These are phyloP conservation scores for Formicarius rufipectus DNA, from an alignment of 2,113 vertebrate genomes.

Conservation along the genomic window DNA sequence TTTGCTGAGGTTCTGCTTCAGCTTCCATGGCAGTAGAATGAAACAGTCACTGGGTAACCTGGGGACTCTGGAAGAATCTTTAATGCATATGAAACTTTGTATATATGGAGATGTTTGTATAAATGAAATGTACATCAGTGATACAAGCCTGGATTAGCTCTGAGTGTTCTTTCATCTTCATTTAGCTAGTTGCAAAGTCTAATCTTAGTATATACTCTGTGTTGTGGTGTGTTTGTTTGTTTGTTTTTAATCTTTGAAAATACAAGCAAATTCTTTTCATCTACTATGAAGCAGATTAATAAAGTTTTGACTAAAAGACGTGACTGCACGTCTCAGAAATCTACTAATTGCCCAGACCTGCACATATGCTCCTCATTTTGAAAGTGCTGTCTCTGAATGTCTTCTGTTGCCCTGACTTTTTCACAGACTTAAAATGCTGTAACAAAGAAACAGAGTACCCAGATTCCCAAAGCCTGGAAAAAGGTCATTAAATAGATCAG, in stretches of 20 bases:
- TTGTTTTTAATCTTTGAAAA: neutral
- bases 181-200: neutral
- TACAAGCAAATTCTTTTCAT: neutral
- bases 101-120: neutral
- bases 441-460: neutral
- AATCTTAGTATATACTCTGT: neutral
- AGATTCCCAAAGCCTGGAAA: slow-evolving; percentile 15
- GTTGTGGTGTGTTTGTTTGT: too few species aligned
- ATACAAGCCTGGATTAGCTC: neutral
- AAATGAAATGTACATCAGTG: neutral
- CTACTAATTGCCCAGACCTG: neutral
- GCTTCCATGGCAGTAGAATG: neutral
- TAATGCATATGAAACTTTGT: neutral
- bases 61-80: neutral
- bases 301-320: neutral
- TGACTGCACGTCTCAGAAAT: slow-evolving; percentile 8
- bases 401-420: neutral
- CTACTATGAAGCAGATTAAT: neutral
- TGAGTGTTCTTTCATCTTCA: neutral
- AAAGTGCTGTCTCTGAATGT: neutral
- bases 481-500: slow-evolving; percentile 27
- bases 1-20: neutral
- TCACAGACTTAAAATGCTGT: too few species aligned
- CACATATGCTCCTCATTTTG: neutral
- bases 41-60: neutral